These are phyloP conservation scores for Pomacea maculata DNA, from an alignment of 1,140 invertebrate species.

Conservation along the genomic window DNA sequence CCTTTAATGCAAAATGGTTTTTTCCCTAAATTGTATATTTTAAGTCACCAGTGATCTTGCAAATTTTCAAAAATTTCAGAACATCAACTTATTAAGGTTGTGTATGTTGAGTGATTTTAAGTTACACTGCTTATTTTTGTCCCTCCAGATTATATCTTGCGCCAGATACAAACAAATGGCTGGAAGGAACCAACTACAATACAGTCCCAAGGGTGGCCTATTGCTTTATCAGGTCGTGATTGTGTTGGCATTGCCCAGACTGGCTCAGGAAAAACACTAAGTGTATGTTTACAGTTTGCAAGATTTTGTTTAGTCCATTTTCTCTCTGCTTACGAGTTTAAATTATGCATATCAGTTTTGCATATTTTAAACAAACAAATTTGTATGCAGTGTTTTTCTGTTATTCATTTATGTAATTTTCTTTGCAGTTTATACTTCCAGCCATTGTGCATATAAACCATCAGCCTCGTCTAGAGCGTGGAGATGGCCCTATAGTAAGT, in stretches of 20 bases:
- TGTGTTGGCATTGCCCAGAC: conserved; percentile 73
- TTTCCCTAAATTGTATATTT: no score
- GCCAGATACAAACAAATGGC: conserved; percentile 50
- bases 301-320: not conserved
- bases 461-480: conserved; percentile 80
- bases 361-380: no score
- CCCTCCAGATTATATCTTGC: conserved; percentile 63
- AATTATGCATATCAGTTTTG: no score
- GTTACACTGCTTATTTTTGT: conserved; percentile 20
- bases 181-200: conserved; percentile 82
- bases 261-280: conserved; percentile 67
- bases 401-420: not conserved
- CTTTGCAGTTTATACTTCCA: conserved; percentile 71
- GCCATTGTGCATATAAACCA: conserved; percentile 93
- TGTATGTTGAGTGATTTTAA: no score
- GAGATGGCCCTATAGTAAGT: conserved; percentile 88
- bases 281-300: conserved; percentile 43
- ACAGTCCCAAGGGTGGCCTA: conserved; percentile 77
- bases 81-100: no score
- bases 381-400: no score
- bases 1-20: no score
- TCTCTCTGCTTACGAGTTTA: not conserved
- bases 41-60: no score
- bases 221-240: conserved; percentile 89
- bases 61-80: no score